Conservation (phyloP, 2,888 invertebrate genomes). For the Cerastis leucographa region DNA sequence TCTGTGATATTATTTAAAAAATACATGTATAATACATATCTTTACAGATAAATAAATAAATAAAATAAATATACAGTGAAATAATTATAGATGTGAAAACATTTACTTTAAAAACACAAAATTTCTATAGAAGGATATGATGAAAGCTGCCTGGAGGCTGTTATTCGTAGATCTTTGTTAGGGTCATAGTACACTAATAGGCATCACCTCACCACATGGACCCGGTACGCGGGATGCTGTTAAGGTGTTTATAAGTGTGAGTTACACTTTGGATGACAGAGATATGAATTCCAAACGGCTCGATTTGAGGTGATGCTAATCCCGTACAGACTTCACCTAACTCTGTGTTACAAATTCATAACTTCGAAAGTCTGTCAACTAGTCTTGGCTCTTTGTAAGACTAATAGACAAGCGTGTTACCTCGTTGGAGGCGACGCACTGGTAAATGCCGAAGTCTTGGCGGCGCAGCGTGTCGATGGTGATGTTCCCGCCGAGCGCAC, state of each 20-base stretch:
- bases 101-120: not conserved
- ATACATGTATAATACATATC: no score
- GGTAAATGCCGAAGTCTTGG: constrained; percentile 98
- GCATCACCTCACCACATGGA: not conserved
- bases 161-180: not conserved
- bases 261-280: not conserved
- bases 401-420: constrained; percentile 67
- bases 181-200: not conserved
- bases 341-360: not conserved
- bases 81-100: not conserved
- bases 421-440: constrained; percentile 98
- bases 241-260: not conserved
- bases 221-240: not conserved
- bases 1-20: no score
- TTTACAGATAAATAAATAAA: no score
- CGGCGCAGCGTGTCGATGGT: constrained; percentile 96
- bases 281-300: not conserved
- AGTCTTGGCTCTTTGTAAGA: not conserved
- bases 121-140: not conserved
- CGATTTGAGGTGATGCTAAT: not conserved
- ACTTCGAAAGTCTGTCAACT: not conserved
- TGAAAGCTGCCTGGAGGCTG: not conserved
- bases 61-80: no score
- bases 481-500: constrained; percentile 96
- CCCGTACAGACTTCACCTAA: not conserved